A percentile compares a stretch with the other conserved stretches of the same genome.
Evolutionary conservation across 2,888 invertebrate species (phyloP).

Genomic region (Hecatera dysodea): DNA sequence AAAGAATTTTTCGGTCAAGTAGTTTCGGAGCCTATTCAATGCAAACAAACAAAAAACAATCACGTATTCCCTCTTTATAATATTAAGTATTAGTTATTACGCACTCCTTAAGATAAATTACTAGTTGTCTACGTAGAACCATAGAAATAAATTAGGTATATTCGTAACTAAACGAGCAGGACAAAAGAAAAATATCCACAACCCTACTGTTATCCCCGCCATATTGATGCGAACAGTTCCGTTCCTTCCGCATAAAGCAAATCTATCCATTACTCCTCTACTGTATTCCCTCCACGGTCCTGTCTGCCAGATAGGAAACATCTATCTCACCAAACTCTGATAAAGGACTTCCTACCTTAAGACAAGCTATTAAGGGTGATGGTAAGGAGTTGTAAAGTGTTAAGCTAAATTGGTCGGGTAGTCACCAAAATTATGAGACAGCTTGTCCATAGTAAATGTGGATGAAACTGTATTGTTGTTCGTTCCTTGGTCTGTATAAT

Average conservation of each 20-base stretch:
- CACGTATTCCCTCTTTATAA: too few relatives aligned
- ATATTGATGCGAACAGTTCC: conserved; percentile 40
- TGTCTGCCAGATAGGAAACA: conserved; percentile 9
- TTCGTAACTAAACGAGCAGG: not conserved
- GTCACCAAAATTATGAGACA: conserved; percentile 46
- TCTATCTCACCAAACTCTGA: not conserved
- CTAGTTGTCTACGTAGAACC: too few relatives aligned
- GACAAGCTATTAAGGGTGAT: fast-evolving
- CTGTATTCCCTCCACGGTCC: conserved; percentile 29
- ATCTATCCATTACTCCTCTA: conserved; percentile 41
- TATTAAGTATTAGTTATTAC: too few relatives aligned
- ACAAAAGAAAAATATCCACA: conserved; percentile 6
- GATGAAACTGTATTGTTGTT: conserved; percentile 30
- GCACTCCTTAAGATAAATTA: too few relatives aligned
- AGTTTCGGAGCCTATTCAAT: too few relatives aligned
- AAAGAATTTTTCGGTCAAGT: too few relatives aligned
- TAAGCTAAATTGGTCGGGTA: conserved; percentile 9
- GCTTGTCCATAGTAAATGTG: conserved; percentile 34
- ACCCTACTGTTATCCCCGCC: not conserved
- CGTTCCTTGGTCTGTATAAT: conserved; percentile 11
- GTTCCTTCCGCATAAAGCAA: conserved; percentile 38
- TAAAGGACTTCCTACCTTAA: conserved; percentile 15
- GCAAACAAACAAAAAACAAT: too few relatives aligned
- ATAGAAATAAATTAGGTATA: not conserved
- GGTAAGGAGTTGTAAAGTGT: not conserved